These are phyloP conservation scores for Proales similis DNA, from an alignment of 1,140 invertebrate species.

Conservation along the genomic window DNA sequence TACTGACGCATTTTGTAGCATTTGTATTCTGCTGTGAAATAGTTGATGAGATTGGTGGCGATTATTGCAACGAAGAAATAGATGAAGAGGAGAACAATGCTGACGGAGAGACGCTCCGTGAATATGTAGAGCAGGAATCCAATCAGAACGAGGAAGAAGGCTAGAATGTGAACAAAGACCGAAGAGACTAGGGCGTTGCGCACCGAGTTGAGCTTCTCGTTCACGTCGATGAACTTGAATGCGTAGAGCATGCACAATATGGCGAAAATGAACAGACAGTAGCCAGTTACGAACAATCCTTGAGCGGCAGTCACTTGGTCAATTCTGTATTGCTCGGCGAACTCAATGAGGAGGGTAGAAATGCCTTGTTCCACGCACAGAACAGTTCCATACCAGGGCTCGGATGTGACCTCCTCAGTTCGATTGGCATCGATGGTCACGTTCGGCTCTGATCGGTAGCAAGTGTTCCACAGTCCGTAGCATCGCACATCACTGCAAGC, in stretches of 20 bases:
- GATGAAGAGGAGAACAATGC: conserved; percentile 14
- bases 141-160: conserved; percentile 21
- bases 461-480: conserved; percentile 30
- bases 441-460: conserved; percentile 2
- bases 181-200: conserved; percentile 17
- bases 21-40: conserved; percentile 28
- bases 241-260: conserved; percentile 7
- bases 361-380: conserved; percentile 5
- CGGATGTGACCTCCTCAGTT: neutral
- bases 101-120: neutral
- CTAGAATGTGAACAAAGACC: conserved; percentile 25
- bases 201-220: conserved; percentile 23
- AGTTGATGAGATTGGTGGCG: conserved; percentile 23
- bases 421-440: neutral
- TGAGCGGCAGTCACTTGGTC: conserved; percentile 15
- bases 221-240: conserved; percentile 16
- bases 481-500: conserved; percentile 33
- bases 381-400: neutral
- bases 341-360: neutral
- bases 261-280: conserved; percentile 4
- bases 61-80: conserved; percentile 30
- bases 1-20: conserved; percentile 28
- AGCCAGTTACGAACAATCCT: conserved; percentile 4
- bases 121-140: conserved; percentile 24
- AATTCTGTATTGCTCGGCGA: conserved; percentile 8